Evolutionary conservation across 1,140 invertebrate genomes (phyloP).

Genomic region (Phocides pigmalion): DNA sequence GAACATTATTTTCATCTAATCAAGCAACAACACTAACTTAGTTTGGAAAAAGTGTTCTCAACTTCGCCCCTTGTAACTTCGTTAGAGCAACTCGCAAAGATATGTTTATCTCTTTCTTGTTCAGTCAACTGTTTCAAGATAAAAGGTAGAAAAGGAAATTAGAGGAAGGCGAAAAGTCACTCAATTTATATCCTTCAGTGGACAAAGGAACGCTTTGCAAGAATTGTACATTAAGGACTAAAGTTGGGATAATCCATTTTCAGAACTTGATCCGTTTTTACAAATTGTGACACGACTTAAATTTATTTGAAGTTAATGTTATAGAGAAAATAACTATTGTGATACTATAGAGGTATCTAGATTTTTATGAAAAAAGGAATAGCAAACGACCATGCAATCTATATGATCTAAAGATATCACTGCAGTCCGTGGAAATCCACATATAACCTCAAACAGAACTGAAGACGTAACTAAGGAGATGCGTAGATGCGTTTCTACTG

Average conservation of each 20-base stretch:
- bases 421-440: too few relatives aligned
- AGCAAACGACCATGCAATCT: too few relatives aligned
- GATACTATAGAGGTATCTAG: too few relatives aligned
- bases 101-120: conserved; percentile 21
- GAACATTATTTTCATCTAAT: conserved; percentile 12
- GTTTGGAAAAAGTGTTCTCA: conserved; percentile 14
- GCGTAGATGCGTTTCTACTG: too few relatives aligned
- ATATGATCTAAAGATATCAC: too few relatives aligned
- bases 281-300: not conserved
- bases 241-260: conserved; percentile 15
- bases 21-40: conserved; percentile 10
- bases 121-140: conserved; percentile 20
- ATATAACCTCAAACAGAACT: too few relatives aligned
- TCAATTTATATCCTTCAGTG: conserved; percentile 15
- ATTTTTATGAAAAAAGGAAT: too few relatives aligned
- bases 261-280: not conserved
- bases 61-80: conserved; percentile 20
- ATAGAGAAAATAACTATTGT: not conserved
- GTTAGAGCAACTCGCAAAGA: conserved; percentile 18
- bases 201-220: conserved; percentile 23
- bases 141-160: conserved; percentile 25
- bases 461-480: too few relatives aligned
- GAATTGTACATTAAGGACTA: conserved; percentile 5
- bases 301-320: not conserved
- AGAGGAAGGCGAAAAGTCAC: conserved; percentile 16